These are phyloP conservation scores for Hippoglossus hippoglossus DNA, from an alignment of 2,797 vertebrate species.

Conservation along the genomic window DNA sequence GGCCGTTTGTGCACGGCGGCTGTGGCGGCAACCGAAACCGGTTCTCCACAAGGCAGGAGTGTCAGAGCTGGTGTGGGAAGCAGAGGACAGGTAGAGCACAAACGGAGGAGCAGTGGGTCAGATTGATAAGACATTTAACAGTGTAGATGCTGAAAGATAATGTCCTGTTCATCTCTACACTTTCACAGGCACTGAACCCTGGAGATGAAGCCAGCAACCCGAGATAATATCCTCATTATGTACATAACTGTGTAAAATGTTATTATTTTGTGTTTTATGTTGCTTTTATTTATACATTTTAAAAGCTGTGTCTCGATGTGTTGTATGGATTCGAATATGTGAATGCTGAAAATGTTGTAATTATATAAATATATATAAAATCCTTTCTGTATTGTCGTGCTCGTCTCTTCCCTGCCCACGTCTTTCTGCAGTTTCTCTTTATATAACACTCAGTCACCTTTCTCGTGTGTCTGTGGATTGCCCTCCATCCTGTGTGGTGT, in stretches of 20 bases:
- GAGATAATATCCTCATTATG: conserved; percentile 37
- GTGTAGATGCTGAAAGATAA: not conserved
- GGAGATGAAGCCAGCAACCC: conserved; percentile 44
- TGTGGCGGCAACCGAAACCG: conserved; percentile 89
- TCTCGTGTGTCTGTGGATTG: conserved; percentile 38
- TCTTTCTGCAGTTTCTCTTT: conserved; percentile 7
- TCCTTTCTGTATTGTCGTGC: conserved; percentile 14
- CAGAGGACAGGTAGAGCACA: conserved; percentile 56
- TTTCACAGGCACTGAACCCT: conserved; percentile 52
- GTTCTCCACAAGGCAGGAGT: conserved; percentile 82
- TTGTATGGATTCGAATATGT: conserved; percentile 31
- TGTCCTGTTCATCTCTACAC: conserved; percentile 5
- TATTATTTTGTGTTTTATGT: conserved; percentile 29
- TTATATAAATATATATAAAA: conserved; percentile 22
- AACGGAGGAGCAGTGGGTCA: not conserved
- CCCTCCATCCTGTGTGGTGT: conserved; percentile 26
- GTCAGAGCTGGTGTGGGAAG: conserved; percentile 78
- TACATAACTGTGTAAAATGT: conserved; percentile 66
- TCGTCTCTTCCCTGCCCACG: not conserved
- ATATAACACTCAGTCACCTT: conserved; percentile 35
- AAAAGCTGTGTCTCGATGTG: conserved; percentile 19
- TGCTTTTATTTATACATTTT: conserved; percentile 67
- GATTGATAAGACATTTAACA: not conserved
- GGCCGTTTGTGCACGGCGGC: conserved; percentile 90
- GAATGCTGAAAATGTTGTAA: conserved; percentile 21